Base-by-base conservation (phyloP, 2,797 vertebrate genomes). In the Pogoniulus pusillus region DNA sequence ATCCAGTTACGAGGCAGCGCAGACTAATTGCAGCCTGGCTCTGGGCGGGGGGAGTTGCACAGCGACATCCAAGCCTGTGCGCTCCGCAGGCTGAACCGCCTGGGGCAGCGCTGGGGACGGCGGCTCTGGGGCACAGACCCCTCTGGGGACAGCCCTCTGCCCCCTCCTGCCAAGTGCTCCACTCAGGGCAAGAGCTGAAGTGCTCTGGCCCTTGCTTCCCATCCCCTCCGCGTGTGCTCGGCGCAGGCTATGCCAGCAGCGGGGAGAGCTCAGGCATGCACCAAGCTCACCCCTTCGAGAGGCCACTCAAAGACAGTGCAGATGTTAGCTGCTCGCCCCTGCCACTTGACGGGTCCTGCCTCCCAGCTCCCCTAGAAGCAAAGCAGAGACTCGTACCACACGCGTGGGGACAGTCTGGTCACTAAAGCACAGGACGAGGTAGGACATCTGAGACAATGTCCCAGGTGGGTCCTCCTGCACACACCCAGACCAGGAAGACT, bases 231-330 rank as follows among this genome's bases (percentile, higher is more conserved):
- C 1, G 0, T 2, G 1, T 1, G 3, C 60, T 43, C 2, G 0
- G 54, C 57, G 6, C 0, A 0, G 32, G 65, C 54, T 47, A 3
- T 6, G 1, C 47, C 4, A 0, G 65, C 55, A 32, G 37, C 16
- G 3, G 0, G 4, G 32, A 58, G 49, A 1, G 0, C 64, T 32
- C 1, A 1, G 17, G 51, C 16, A 1, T 1, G 0, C 9, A 0
- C 49, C 20, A 23, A 65, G 71, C 37, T 84, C 71, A 10, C 4
- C 47, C 10, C 6, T 35, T 4, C 2, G 0, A 8, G 24, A 35
- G 32, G 60, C 20, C 32, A 62, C 53, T 27, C 18, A 0, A 16
- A 32, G 24, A 4, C 20, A 7, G 60, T 1, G 1, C 69, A 54
- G 53, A 54, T 4, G 2, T 3, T 4, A 10, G 55, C 55, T 62